Evolutionary conservation across 2,797 vertebrate species (phyloP), one percentile per base, ranked within the genome.

Genomic region (Neomorphus geoffroyi): DNA sequence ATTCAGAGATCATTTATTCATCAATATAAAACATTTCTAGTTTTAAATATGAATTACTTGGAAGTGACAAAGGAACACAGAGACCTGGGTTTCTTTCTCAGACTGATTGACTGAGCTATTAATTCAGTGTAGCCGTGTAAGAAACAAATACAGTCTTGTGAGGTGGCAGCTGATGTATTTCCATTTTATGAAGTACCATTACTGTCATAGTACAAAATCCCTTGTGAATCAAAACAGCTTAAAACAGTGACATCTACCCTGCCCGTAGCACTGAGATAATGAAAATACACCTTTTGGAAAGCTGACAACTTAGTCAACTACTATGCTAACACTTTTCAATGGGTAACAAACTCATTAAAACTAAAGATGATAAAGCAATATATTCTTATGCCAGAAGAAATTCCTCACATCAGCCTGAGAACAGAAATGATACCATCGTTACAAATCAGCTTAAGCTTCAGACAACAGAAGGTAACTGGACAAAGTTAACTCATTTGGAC

Each of bases 91-190:
- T 93, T 91, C 64, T 80, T 89, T 92, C 69, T 80, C 72, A 94
- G 32, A 78, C 65, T 90, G 84, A 89, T 56, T 89, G 89, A 94
- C 92, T 92, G 72, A 94, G 30, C 60, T 83, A 86, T 83, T 93
- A 91, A 83, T 71, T 89, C 89, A 74, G 19, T 21, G 17, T 33
- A 77, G 61, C 61, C 3, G 1, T 28, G 37, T 57, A 84, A 80
- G 69, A 92, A 94, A 90, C 57, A 90, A 93, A 92, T 45, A 69
- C 4, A 65, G 60, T 78, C 57, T 86, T 83, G 54, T 61, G 43
- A 93, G 50, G 33, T 61, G 61, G 69, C 50, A 88, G 58, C 16
- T 83, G 73, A 83, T 69, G 7, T 15, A 61, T 64, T 93, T 83
- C 58, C 48, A 43, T 90, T 86, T 92, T 80, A 90, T 67, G 35